These are phyloP conservation scores for Trichopria drosophilae DNA, from an alignment of 2,888 invertebrate genomes.

Conservation along the genomic window DNA sequence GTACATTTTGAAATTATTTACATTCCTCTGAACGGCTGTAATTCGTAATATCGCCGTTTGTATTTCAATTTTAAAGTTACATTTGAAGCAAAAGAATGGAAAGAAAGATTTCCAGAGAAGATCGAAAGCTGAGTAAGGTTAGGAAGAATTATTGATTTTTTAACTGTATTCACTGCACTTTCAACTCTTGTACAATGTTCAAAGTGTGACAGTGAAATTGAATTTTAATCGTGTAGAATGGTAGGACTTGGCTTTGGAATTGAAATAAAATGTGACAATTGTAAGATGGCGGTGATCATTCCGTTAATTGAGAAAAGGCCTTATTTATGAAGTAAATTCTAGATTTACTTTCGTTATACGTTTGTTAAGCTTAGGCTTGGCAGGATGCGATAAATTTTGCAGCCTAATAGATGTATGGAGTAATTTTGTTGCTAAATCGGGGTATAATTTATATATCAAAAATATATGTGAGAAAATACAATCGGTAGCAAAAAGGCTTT, in stretches of 20 bases:
- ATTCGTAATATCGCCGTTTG: no score
- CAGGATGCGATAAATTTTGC: no score
- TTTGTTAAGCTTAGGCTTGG: no score
- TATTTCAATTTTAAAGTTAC: no score
- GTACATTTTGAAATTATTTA: not conserved
- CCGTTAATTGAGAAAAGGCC: constrained; percentile 15
- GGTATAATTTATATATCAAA: not conserved
- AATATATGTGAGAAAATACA: constrained; percentile 2
- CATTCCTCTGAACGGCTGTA: constrained; percentile 3
- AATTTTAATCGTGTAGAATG: constrained; percentile 2
- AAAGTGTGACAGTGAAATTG: constrained; percentile 3
- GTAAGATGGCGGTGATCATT: constrained; percentile 1
- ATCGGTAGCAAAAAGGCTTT: constrained; percentile 5
- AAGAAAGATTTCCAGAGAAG: constrained; percentile 5
- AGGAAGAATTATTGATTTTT: not conserved
- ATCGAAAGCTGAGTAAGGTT: not conserved
- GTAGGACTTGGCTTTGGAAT: constrained; percentile 4
- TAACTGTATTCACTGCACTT: constrained; percentile 1
- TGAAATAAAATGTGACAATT: constrained; percentile 2
- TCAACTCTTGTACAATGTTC: no score
- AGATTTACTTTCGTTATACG: no score
- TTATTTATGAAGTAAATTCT: constrained; percentile 7
- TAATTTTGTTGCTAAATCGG: constrained; percentile 7
- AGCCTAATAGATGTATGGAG: constrained; percentile 10
- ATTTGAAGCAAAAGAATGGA: not conserved